These are phyloP conservation scores for Microctenopoma steveboyesi DNA, from an alignment of 2,797 vertebrate species.

Conservation along the genomic window DNA sequence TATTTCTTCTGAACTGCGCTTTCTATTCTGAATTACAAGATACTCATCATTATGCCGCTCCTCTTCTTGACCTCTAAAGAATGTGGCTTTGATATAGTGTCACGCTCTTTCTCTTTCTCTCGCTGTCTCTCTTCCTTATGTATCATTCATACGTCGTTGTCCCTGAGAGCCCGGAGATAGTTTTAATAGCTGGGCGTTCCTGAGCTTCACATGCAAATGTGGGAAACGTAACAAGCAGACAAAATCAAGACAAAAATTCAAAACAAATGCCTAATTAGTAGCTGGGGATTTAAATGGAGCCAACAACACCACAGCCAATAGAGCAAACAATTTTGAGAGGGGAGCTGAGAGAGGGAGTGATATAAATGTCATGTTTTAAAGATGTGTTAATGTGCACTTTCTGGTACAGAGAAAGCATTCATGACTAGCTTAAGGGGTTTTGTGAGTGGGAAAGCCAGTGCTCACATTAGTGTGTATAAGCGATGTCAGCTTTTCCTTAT, in stretches of 20 bases:
- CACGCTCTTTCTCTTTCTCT: constrained; percentile 12
- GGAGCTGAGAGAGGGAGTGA: constrained; percentile 45
- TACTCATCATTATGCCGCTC: constrained; percentile 29
- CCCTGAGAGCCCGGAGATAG: constrained; percentile 46
- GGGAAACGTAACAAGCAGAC: constrained; percentile 60
- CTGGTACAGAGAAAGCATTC: constrained; percentile 54
- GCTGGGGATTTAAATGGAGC: constrained; percentile 67
- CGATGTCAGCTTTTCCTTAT: constrained; percentile 35
- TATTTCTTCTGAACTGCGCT: not conserved
- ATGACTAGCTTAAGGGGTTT: constrained; percentile 34
- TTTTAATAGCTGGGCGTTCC: constrained; percentile 68
- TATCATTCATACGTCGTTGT: constrained; percentile 53
- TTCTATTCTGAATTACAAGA: constrained; percentile 35
- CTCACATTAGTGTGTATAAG: constrained; percentile 29
- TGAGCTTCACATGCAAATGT: constrained; percentile 70
- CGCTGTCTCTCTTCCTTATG: constrained; percentile 24
- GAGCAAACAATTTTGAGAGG: constrained; percentile 57
- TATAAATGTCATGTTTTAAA: constrained; percentile 69
- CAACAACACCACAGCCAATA: constrained; percentile 58
- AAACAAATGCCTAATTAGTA: constrained; percentile 81
- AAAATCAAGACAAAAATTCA: constrained; percentile 67
- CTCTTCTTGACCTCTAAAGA: constrained; percentile 37
- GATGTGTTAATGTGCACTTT: constrained; percentile 73
- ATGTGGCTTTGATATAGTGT: constrained; percentile 41
- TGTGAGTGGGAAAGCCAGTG: constrained; percentile 19